A percentile compares a stretch with the other conserved stretches of the same genome.
These are phyloP conservation scores for Galerucella calmariensis DNA, from an alignment of 2,888 invertebrate genomes.

Conservation along the genomic window DNA sequence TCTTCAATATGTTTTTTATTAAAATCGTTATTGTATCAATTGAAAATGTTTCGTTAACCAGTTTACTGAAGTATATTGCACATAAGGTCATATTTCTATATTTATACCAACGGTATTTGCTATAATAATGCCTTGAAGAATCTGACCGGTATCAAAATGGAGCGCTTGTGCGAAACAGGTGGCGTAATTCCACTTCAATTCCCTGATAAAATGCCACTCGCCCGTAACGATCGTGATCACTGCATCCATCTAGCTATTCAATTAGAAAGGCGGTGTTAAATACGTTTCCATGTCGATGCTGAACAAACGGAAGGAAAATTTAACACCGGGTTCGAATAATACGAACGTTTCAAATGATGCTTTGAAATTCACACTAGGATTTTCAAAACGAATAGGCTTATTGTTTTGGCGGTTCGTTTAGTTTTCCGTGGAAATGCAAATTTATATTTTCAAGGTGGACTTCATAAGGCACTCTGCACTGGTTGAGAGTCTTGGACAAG, in stretches of 20 bases:
- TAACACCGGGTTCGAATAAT: slow-evolving; percentile 18
- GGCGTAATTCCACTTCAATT: slow-evolving; percentile 38
- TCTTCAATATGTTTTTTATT: no score
- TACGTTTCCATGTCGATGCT: slow-evolving; percentile 27
- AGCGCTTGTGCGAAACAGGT: slow-evolving; percentile 37
- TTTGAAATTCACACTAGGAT: background rate
- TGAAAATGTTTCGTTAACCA: no score
- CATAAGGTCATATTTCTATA: background rate
- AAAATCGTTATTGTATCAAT: no score
- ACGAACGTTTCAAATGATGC: background rate
- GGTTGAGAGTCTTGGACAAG: no score
- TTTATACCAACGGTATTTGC: background rate
- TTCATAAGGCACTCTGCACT: no score
- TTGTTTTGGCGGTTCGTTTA: no score
- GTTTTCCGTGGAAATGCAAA: no score
- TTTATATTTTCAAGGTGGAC: no score
- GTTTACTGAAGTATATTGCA: background rate
- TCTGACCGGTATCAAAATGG: slow-evolving; percentile 18
- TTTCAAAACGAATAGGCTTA: no score
- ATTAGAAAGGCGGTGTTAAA: slow-evolving; percentile 37
- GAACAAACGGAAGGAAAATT: slow-evolving; percentile 30
- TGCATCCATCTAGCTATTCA: slow-evolving; percentile 37
- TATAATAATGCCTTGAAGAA: background rate
- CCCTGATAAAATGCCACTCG: slow-evolving; percentile 40
- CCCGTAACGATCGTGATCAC: slow-evolving; percentile 39